Evolutionary conservation across 2,888 invertebrate genomes (phyloP).

Genomic region (Acleris sparsana): DNA sequence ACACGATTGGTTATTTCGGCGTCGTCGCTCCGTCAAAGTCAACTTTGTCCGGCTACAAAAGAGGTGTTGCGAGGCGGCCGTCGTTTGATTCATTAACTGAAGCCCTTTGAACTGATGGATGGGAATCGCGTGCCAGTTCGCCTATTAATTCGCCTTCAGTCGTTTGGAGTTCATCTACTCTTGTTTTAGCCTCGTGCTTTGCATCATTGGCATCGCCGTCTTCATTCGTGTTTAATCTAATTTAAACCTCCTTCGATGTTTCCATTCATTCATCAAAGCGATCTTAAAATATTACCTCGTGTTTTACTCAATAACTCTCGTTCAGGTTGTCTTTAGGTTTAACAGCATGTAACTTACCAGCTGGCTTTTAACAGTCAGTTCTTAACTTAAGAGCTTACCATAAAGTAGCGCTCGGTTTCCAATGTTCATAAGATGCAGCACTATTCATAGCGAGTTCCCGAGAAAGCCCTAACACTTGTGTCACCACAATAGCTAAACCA

Average conservation of each 20-base stretch:
- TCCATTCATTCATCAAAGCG: slow-evolving; percentile 37
- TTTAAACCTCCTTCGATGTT: slow-evolving; percentile 35
- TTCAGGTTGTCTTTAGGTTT: not conserved
- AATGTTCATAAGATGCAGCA: slow-evolving; percentile 24
- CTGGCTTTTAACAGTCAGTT: slow-evolving; percentile 3
- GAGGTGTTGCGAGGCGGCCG: slow-evolving; percentile 78
- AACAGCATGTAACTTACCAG: not conserved
- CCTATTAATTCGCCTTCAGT: slow-evolving; percentile 60
- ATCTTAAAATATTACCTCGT: slow-evolving; percentile 6
- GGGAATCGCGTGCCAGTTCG: slow-evolving; percentile 60
- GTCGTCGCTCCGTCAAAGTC: slow-evolving; percentile 77
- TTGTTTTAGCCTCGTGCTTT: slow-evolving; percentile 46
- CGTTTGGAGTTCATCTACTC: slow-evolving; percentile 17
- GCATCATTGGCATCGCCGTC: slow-evolving; percentile 53
- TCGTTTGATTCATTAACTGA: slow-evolving; percentile 79
- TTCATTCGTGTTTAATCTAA: slow-evolving; percentile 45
- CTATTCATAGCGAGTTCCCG: slow-evolving; percentile 33
- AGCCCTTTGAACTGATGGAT: slow-evolving; percentile 78
- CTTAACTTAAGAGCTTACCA: not conserved
- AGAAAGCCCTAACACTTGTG: slow-evolving; percentile 50
- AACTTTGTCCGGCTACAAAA: slow-evolving; percentile 75
- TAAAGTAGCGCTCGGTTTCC: slow-evolving; percentile 19
- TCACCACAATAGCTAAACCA: slow-evolving; percentile 64
- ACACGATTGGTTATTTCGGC: slow-evolving; percentile 80
- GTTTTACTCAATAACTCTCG: not conserved